Evolutionary conservation across 37 sponge, comb jelly and placozoan species (phyloP).

Genomic region (Halichondria panicea): DNA sequence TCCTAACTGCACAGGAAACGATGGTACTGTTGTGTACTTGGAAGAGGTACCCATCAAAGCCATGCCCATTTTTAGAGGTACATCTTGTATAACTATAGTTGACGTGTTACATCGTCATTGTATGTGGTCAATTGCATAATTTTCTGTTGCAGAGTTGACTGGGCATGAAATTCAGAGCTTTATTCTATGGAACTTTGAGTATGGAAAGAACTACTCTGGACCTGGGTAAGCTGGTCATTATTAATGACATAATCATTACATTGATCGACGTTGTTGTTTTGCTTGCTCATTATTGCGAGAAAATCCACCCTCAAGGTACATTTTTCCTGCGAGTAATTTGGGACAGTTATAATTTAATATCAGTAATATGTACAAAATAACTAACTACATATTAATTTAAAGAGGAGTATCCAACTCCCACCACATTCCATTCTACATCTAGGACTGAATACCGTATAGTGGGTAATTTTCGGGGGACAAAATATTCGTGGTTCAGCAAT

Average conservation of each 20-base stretch:
- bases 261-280: too few relatives aligned
- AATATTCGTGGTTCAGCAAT: too few relatives aligned
- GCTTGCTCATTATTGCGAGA: too few relatives aligned
- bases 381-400: too few relatives aligned
- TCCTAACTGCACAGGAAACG: constrained; percentile 14
- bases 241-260: neutral
- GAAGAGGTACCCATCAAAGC: constrained; percentile 84
- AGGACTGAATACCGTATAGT: too few relatives aligned
- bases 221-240: constrained; percentile 66
- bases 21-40: constrained; percentile 62
- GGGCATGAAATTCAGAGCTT: constrained; percentile 57
- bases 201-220: constrained; percentile 81
- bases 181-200: constrained; percentile 77
- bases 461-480: too few relatives aligned
- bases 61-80: constrained; percentile 59
- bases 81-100: neutral
- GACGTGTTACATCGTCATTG: neutral
- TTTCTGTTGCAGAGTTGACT: constrained; percentile 52
- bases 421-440: too few relatives aligned
- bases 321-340: too few relatives aligned
- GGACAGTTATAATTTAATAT: too few relatives aligned
- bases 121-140: neutral
- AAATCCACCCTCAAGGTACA: too few relatives aligned
- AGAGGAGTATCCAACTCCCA: too few relatives aligned
- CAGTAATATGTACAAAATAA: too few relatives aligned